Percentiles rank a stretch among this genome's conserved stretches.
Evolutionary conservation across 30 jellyfish, hydroid and myxozoan genomes (phyloP).

Genomic region (Morbakka virulenta): DNA sequence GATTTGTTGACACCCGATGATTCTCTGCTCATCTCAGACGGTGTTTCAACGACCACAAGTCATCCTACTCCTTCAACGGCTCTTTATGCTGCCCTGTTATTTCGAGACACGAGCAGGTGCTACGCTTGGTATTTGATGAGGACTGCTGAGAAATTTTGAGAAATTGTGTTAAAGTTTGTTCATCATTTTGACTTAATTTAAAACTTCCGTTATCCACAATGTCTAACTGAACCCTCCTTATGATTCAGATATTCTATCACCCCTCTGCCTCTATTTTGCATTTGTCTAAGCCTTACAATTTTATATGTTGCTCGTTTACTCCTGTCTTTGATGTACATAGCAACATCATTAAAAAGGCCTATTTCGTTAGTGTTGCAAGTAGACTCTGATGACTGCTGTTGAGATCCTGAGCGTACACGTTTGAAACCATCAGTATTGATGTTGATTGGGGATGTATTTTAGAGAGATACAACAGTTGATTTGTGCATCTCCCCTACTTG

Average conservation of each 20-base stretch:
- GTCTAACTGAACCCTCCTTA: slow-evolving; percentile 12
- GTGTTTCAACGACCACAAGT: not conserved
- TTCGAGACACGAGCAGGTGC: not conserved
- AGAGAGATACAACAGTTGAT: slow-evolving; percentile 19
- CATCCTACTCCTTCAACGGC: slow-evolving; percentile 12
- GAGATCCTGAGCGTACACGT: slow-evolving; percentile 9
- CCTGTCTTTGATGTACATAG: slow-evolving; percentile 10
- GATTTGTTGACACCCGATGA: not conserved
- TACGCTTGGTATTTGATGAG: slow-evolving; percentile 4
- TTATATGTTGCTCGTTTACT: slow-evolving; percentile 6
- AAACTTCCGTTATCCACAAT: slow-evolving; percentile 6
- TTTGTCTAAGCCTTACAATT: slow-evolving; percentile 2
- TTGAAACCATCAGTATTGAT: slow-evolving; percentile 19
- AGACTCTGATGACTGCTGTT: not conserved
- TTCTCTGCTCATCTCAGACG: too few relatives aligned
- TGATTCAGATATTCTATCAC: not conserved
- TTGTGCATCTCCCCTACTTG: slow-evolving; percentile 31
- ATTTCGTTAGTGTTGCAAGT: slow-evolving; percentile 2
- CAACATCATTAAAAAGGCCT: slow-evolving; percentile 27
- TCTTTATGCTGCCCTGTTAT: slow-evolving; percentile 7
- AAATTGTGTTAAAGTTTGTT: not conserved
- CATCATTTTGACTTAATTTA: not conserved
- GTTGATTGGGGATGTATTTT: slow-evolving; percentile 2
- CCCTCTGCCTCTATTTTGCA: slow-evolving; percentile 16
- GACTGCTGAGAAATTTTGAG: not conserved